Base-by-base conservation (phyloP, 2,797 vertebrate genomes). In the Sphenodon punctatus region DNA sequence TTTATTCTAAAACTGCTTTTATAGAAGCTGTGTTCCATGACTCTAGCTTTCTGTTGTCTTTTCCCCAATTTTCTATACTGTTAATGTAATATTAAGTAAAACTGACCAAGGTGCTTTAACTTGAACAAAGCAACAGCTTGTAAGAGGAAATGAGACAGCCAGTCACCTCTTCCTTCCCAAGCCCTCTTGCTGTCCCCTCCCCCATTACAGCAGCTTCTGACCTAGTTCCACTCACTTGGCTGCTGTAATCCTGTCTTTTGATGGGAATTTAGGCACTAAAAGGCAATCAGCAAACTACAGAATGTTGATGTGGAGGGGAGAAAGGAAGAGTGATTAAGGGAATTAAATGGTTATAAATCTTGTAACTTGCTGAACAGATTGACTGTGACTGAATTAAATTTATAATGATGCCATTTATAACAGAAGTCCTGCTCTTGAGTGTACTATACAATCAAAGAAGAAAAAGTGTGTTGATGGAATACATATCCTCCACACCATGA, bases 181-280 rank as follows among this genome's bases (percentile, higher is more conserved):
- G 22, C 38, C 22, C 12, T 67, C 30, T 48, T 7, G 2, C 12
- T 81, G 83, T 70, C 85, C 34, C 39, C 67, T 45, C 78, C 84
- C 60, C 70, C 41, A 48, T 81, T 71, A 71, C 16, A 68, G 30
- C 55, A 59, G 63, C 3, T 5, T 76, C 80, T 75, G 58, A 34
- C 63, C 77, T 87, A 55, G 61, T 85, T 72, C 2, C 0, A 36
- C 80, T 90, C 43, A 81, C 59, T 73, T 89, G 74, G 20, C 51
- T 63, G 61, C 75, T 39, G 66, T 92, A 73, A 63, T 82, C 64
- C 55, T 66, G 86, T 20, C 13, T 67, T 90, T 71, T 55, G 77
- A 5, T 74, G 74, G 75, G 75, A 73, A 67, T 89, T 51, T 74
- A 51, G 67, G 43, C 55, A 48, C 19, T 82, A 65, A 73, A 58